Conservation (phyloP, 2,113 vertebrate genomes). For the Sylvicapra grimmia region DNA sequence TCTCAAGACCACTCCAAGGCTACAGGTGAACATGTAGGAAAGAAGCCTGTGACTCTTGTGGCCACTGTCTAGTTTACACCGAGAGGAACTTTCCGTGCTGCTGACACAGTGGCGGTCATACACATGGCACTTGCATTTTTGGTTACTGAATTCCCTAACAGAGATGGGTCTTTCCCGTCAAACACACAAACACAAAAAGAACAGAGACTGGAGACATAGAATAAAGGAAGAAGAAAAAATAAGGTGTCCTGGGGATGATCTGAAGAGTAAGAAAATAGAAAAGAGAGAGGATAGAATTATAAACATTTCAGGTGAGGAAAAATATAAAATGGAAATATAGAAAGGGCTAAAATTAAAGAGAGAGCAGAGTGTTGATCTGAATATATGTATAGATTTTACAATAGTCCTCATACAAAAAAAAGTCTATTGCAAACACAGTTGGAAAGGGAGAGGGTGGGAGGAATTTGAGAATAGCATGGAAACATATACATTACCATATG, state of each 20-base stretch:
- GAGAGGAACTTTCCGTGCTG: accelerated
- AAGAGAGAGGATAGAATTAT: neutral
- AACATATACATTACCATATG: neutral
- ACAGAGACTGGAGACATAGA: neutral
- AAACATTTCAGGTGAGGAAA: neutral
- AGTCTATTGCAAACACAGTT: neutral
- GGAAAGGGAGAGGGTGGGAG: neutral
- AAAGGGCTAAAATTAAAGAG: neutral
- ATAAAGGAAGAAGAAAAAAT: neutral
- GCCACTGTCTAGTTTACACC: neutral
- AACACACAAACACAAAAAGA: neutral
- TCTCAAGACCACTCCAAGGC: neutral
- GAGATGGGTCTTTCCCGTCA: neutral
- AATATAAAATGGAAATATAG: neutral
- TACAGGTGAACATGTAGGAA: neutral
- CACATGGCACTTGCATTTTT: neutral
- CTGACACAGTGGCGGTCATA: neutral
- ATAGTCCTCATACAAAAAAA: neutral
- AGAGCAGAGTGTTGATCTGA: neutral
- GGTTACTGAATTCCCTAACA: neutral
- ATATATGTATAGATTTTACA: neutral
- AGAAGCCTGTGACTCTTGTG: neutral
- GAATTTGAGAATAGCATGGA: neutral
- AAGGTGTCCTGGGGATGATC: neutral
- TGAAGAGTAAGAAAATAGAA: neutral